Evolutionary conservation across 1,140 invertebrate species (phyloP).

Genomic region (Drosophila lacertosa): DNA sequence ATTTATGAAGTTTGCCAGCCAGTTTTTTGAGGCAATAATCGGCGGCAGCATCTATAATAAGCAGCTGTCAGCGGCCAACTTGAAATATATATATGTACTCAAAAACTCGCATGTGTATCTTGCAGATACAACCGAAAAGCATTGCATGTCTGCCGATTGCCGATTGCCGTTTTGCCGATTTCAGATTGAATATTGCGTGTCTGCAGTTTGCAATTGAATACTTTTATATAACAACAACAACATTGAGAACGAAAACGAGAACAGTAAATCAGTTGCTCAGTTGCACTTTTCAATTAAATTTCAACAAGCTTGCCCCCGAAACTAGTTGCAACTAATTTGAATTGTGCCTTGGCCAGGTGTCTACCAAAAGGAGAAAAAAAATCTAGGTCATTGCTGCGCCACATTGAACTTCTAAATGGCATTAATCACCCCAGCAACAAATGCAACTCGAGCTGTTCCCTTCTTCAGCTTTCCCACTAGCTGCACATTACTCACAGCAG

Average conservation of each 20-base stretch:
- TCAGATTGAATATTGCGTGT: slow-evolving; percentile 24
- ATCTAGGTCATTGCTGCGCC: slow-evolving; percentile 63
- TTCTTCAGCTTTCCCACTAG: slow-evolving; percentile 38
- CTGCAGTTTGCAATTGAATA: slow-evolving; percentile 10
- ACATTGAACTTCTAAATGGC: slow-evolving; percentile 21
- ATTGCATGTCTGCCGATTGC: slow-evolving; percentile 58
- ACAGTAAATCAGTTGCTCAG: slow-evolving; percentile 10
- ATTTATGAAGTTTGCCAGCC: slow-evolving; percentile 66
- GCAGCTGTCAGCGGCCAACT: slow-evolving; percentile 75
- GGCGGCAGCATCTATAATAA: slow-evolving; percentile 71
- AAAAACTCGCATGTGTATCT: too few relatives aligned
- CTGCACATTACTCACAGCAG: slow-evolving; percentile 37
- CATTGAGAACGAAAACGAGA: neutral
- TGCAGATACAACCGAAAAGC: slow-evolving; percentile 45
- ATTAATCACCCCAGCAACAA: slow-evolving; percentile 33
- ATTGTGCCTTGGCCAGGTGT: slow-evolving; percentile 56
- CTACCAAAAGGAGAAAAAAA: slow-evolving; percentile 33
- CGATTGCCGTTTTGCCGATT: slow-evolving; percentile 56
- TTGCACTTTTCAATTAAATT: slow-evolving; percentile 63
- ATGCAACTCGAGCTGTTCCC: slow-evolving; percentile 6
- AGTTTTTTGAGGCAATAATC: slow-evolving; percentile 57
- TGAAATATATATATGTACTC: slow-evolving; percentile 74
- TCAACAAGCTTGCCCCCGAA: slow-evolving; percentile 55
- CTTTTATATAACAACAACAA: slow-evolving; percentile 8
- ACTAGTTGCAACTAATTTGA: slow-evolving; percentile 52